A percentile compares a stretch with the other conserved stretches of the same genome.
These are phyloP conservation scores for Cotesia chilonis DNA, from an alignment of 1,140 invertebrate species.

Conservation along the genomic window DNA sequence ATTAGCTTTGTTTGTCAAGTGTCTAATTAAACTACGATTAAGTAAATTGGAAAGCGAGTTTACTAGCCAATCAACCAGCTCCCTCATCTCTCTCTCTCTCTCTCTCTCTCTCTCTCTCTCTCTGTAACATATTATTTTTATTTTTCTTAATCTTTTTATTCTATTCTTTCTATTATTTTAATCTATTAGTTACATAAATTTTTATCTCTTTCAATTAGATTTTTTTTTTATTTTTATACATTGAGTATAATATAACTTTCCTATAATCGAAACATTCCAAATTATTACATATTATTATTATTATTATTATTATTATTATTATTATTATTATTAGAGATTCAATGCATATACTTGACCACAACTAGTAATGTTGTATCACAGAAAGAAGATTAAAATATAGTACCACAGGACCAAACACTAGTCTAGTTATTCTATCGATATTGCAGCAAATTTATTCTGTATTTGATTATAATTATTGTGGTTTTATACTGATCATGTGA, in stretches of 20 bases:
- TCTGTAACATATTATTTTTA: constrained; percentile 7
- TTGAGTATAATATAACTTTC: constrained; percentile 36
- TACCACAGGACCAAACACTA: constrained; percentile 1
- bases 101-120: background rate
- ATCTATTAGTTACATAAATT: too few relatives aligned
- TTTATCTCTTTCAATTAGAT: constrained; percentile 2
- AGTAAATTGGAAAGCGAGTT: constrained; percentile 32
- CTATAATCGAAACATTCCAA: constrained; percentile 36
- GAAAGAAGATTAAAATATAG: constrained; percentile 24
- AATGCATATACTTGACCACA: constrained; percentile 26
- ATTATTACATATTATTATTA: background rate
- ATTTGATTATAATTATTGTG: constrained; percentile 4
- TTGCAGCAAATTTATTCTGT: constrained; percentile 1
- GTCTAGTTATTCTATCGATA: constrained; percentile 11
- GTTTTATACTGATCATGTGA: constrained; percentile 14
- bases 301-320: background rate
- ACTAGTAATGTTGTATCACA: constrained; percentile 12
- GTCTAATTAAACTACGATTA: constrained; percentile 54
- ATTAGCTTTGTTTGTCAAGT: constrained; percentile 61
- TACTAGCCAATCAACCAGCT: constrained; percentile 17
- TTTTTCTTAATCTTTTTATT: background rate
- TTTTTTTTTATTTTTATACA: too few relatives aligned
- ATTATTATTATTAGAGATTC: background rate
- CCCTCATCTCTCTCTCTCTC: constrained; percentile 1
- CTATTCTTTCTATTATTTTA: background rate